phyloP scores from a whole-genome alignment of 2,888 invertebrate genomes.

The Drosophila limbata region DNA sequence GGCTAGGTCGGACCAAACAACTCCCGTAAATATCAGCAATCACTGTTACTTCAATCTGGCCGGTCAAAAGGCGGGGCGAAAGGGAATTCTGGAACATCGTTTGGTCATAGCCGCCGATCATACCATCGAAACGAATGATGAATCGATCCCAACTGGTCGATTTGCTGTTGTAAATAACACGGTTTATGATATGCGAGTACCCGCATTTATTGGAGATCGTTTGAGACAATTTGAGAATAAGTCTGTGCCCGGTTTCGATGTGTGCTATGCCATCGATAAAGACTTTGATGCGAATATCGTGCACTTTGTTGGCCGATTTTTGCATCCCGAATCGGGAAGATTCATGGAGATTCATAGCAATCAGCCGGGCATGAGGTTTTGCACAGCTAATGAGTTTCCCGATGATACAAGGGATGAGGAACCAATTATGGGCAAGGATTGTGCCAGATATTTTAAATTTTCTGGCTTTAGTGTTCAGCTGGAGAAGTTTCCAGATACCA shows the following conservation, averaged over 20 bases:
- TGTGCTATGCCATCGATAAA: slow-evolving; percentile 61
- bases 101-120: slow-evolving; percentile 91
- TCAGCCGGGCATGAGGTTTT: slow-evolving; percentile 96
- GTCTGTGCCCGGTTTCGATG: slow-evolving; percentile 84
- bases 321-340: slow-evolving; percentile 90
- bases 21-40: slow-evolving; percentile 94
- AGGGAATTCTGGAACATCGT: slow-evolving; percentile 89
- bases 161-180: slow-evolving; percentile 90
- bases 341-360: slow-evolving; percentile 92
- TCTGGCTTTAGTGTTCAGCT: slow-evolving; percentile 95
- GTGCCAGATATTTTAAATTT: slow-evolving; percentile 89
- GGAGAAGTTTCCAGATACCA: slow-evolving; percentile 95
- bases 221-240: slow-evolving; percentile 88
- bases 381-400: slow-evolving; percentile 92
- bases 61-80: slow-evolving; percentile 89
- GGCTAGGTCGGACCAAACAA: slow-evolving; percentile 91
- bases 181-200: slow-evolving; percentile 90
- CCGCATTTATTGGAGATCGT: slow-evolving; percentile 89
- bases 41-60: slow-evolving; percentile 96
- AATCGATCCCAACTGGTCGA: slow-evolving; percentile 90
- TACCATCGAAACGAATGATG: slow-evolving; percentile 89
- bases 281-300: slow-evolving; percentile 54
- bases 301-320: slow-evolving; percentile 88
- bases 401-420: slow-evolving; percentile 86
- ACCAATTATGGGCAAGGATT: slow-evolving; percentile 90